Evolutionary conservation across 2,113 vertebrate genomes (phyloP).

Genomic region (Microcebus murinus): DNA sequence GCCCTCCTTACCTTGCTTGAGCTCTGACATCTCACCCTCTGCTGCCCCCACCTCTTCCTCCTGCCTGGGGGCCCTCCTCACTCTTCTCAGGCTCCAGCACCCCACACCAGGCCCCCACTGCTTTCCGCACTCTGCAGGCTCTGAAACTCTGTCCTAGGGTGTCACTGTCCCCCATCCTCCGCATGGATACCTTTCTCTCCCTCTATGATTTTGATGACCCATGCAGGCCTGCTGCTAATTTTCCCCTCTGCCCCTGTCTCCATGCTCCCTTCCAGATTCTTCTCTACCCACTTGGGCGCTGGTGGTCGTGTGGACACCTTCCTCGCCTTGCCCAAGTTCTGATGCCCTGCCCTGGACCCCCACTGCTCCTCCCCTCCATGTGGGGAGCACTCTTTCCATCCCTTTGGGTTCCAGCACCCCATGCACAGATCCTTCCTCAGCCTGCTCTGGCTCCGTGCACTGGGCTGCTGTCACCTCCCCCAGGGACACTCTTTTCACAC

Average conservation of each 20-base stretch:
- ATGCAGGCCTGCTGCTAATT: not conserved
- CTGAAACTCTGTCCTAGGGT: not conserved
- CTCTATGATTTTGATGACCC: not conserved
- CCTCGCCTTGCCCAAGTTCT: not conserved
- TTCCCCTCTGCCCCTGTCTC: not conserved
- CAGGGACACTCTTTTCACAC: not conserved
- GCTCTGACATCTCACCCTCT: not conserved
- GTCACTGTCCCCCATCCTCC: not conserved
- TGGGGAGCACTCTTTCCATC: not conserved
- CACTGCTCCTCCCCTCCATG: rapidly evolving
- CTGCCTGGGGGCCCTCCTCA: not conserved
- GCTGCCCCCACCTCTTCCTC: not conserved
- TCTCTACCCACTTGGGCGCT: not conserved
- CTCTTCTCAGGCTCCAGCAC: not conserved
- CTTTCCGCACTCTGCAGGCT: not conserved
- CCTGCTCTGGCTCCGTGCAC: not conserved
- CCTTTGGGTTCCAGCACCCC: not conserved
- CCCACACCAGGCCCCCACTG: too few relatives aligned
- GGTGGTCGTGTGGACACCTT: not conserved
- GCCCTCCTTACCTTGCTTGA: not conserved
- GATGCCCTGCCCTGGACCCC: not conserved
- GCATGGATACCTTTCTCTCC: not conserved
- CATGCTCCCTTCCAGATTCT: not conserved
- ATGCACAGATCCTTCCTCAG: not conserved
- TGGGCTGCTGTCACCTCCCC: too few relatives aligned